Evolutionary conservation across 1,140 invertebrate species (phyloP), one percentile per base, ranked within the genome.

Genomic region (Probaryconus sp.): DNA sequence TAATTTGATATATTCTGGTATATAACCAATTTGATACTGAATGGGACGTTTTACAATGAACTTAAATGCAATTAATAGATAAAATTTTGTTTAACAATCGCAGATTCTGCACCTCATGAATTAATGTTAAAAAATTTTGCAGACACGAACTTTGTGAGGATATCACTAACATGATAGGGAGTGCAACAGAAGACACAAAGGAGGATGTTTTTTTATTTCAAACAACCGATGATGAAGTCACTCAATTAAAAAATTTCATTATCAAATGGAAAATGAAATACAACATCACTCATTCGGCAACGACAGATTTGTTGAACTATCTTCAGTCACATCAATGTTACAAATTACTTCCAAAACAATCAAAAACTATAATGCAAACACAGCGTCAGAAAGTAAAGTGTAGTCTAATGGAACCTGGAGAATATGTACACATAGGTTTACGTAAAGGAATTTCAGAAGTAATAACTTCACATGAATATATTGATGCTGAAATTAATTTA

Each of bases 401-500:
- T 17, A 9, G 13, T 37, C 5, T n/a, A 31, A 35, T 69, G 37
- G 14, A 28, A 35, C 55, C 65, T 17, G 53, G 65, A 26, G n/a
- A 35, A 13, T 69, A 69, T 21, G 5, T 48, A 2, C 65, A 69
- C 16, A 28, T 60, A 10, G 65, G 65, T 26, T 51, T 69, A 6
- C 9, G 18, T 11, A 24, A 42, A 5, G 28, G 53, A 1, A 51
- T 60, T 9, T 2, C 14, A 43, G 9, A 68, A 35, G 7, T 48
- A 42, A 26, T 65, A 21, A 6, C 10, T 26, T n/a, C n/a, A n/a
- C n/a, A n/a, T n/a, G n/a, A n/a, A n/a, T n/a, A n/a, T n/a, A n/a
- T n/a, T n/a, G n/a, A n/a, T n/a, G n/a, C n/a, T n/a, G n/a, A n/a
- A n/a, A n/a, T n/a, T n/a, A 42, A 42, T 31, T 13, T 48, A 20